phyloP scores from a whole-genome alignment of 1,140 invertebrate species.

The Drosophila lacteicornis region DNA sequence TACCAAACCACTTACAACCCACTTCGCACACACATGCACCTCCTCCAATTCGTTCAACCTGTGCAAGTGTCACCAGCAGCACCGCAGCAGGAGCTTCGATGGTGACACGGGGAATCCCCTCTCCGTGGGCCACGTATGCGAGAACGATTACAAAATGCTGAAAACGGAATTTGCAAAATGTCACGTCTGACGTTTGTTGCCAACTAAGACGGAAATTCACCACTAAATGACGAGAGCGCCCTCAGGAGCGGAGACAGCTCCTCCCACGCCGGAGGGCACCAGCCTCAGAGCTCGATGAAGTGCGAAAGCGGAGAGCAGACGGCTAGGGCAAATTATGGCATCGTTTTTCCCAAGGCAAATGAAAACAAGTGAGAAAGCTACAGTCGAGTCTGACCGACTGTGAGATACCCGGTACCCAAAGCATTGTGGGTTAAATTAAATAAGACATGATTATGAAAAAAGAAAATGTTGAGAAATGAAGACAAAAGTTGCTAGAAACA shows the following conservation, averaged over 20 bases:
- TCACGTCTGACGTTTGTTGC: conserved; percentile 74
- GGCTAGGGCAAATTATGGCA: conserved; percentile 47
- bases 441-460: too few species aligned
- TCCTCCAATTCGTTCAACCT: conserved; percentile 13
- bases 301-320: conserved; percentile 36
- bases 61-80: conserved; percentile 33
- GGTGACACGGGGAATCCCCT: conserved; percentile 6
- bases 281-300: conserved; percentile 29
- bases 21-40: conserved; percentile 12
- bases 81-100: conserved; percentile 11
- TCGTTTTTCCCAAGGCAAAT: conserved; percentile 21
- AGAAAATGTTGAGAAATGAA: too few species aligned
- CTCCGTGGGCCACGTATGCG: conserved; percentile 22
- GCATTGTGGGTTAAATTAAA: too few species aligned
- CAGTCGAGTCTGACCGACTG: too few species aligned
- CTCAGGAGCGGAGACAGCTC: background rate
- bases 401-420: too few species aligned
- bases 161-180: conserved; percentile 79
- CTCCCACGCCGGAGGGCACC: background rate
- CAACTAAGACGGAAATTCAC: conserved; percentile 76
- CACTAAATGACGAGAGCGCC: conserved; percentile 62
- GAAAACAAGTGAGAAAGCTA: too few species aligned
- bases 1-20: conserved; percentile 38
- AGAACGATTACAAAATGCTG: conserved; percentile 58
- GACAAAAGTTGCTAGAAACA: too few species aligned